phyloP scores from a whole-genome alignment of 2,888 invertebrate species.

The Nematopogon swammerdamellus region DNA sequence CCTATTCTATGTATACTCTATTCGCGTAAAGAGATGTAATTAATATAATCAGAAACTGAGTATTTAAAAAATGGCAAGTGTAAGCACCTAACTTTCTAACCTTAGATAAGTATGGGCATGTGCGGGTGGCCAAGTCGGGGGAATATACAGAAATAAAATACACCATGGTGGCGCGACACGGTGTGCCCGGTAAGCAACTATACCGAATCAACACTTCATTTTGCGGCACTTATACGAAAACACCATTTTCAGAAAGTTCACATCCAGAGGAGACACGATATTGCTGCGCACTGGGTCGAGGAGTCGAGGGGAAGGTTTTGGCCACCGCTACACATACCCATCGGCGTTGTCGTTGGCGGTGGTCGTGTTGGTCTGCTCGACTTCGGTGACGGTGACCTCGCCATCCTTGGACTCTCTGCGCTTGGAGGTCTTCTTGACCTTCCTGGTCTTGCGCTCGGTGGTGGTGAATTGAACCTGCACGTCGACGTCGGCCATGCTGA shows the following conservation, averaged over 20 bases:
- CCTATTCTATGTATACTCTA: too few relatives aligned
- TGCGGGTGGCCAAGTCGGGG: conserved; percentile 45
- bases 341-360: conserved; percentile 60
- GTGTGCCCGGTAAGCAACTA: too few relatives aligned
- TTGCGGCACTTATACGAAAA: conserved; percentile 14
- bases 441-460: conserved; percentile 87
- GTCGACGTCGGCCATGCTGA: conserved; percentile 86
- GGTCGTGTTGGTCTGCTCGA: conserved; percentile 65
- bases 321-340: conserved; percentile 82
- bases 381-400: conserved; percentile 80
- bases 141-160: conserved; percentile 13
- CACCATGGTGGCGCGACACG: too few relatives aligned
- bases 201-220: conserved; percentile 20
- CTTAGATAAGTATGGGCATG: conserved; percentile 54
- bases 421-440: conserved; percentile 81
- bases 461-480: conserved; percentile 82
- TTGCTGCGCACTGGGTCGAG: conserved; percentile 23
- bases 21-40: too few relatives aligned
- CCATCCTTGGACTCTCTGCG: conserved; percentile 72
- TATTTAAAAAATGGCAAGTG: too few relatives aligned
- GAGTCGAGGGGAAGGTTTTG: conserved; percentile 24
- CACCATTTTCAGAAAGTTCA: neutral
- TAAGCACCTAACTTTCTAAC: too few relatives aligned
- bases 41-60: too few relatives aligned
- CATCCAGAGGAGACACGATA: neutral